Base-by-base conservation (phyloP, 2,888 invertebrate genomes). In the Furcula furcula region DNA sequence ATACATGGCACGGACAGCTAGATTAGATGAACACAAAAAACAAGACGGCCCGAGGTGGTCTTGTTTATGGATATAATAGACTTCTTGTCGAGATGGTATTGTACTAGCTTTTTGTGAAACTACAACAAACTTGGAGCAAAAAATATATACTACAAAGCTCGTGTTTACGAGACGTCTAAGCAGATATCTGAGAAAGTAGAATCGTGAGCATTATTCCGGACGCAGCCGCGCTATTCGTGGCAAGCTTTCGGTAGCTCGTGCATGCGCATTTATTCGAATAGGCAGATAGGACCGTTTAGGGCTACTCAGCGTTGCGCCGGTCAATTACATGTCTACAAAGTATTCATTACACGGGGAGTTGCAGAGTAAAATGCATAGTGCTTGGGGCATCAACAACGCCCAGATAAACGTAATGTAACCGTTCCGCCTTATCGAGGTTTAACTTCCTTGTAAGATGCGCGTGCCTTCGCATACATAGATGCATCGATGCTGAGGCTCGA, bases 331-430 rank as follows among this genome's bases (percentile, higher is more conserved):
- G 68, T 60, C 61, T 56, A 63, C 68, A 55, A 70, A 65, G 73
- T 76, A 79, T 79, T 81, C 76, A 83, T 82, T 83, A 82, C 74
- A 76, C 51, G 54, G 66, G 46, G 60, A 62, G 68, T 71, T 66
- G 63, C 58, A 62, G 61, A 49, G 55, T 44, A 54, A 71, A 82
- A 75, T 76, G 68, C 69, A 74, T 63, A 70, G 62, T 63, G 65
- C 68, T 66, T 57, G 69, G 13, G 55, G 67, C 65, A 67, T 62
- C 66, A 65, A 66, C 40, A 56, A 63, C 57, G 66, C 46, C 59
- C 46, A 63, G 74, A 76, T 76, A 76, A 77, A 73, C 74, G 71
- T 73, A 72, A 85, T 73, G 62, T 79, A 82, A 76, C 71, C 61
- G 57, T 43, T 40, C 61, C 52, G 45, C 67, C 72, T 76, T 84